Base-by-base conservation (phyloP, 2,888 invertebrate genomes). In the Cremastobaeus sp. region DNA sequence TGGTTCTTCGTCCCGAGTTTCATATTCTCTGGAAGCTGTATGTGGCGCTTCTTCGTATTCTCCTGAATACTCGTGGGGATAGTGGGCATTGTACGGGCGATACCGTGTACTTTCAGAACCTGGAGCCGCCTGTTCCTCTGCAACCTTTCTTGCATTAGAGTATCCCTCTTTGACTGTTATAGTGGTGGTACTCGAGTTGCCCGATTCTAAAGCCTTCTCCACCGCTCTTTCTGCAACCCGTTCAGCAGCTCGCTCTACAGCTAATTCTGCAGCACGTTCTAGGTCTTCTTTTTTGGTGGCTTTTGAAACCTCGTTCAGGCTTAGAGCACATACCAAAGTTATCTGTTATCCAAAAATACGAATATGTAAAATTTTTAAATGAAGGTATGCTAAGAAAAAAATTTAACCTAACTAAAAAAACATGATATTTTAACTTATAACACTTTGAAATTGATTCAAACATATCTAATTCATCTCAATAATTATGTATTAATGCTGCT, bases 181-280 rank as follows among this genome's bases (percentile, higher is more conserved):
- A 8, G 85, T 79, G 25, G 82, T 82, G 5, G 84, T 83, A 1
- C 82, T 83, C 0, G 78, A 77, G 48, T 84, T 85, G 0, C 86
- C 85, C 37, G 82, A 80, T 62, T 86, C 84, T 5, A 86, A 74
- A 1, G 82, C 83, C 70, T 85, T 87, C 35, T 87, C 86, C 2
- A 86, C 87, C 0, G 85, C 86, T 41, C 82, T 78, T 64, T 87
- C 87, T 0, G 87, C 87, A 2, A 81, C 85, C 45, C 81, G 81
- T 66, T 87, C 86, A 3, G 85, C 87, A 3, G 86, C 83, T 21
- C 83, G 81, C 59, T 87, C 86, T 12, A 87, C 86, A 2, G 86
- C 87, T 2, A 84, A 62, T 64, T 88, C 86, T 1, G 85, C 87
- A 4, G 85, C 84, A 35, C 82, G 81, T 62, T 86, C 87, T 9